These are phyloP conservation scores for Botia kubotai DNA, from an alignment of 2,797 vertebrate genomes.

Conservation along the genomic window DNA sequence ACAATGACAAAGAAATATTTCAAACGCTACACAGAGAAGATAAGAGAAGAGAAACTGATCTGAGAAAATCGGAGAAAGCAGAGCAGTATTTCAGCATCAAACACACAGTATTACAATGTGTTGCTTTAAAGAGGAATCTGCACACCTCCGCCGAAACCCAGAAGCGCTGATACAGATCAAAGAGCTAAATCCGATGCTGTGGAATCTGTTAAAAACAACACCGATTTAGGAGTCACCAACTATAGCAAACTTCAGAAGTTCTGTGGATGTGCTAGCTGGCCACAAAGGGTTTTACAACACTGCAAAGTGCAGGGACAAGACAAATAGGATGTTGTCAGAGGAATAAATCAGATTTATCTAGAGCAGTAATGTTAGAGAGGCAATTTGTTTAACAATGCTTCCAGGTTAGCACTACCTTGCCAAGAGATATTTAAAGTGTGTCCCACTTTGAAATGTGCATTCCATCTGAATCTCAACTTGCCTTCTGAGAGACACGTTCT, in stretches of 20 bases:
- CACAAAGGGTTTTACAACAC: slow-evolving; percentile 13
- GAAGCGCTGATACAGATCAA: slow-evolving; percentile 39
- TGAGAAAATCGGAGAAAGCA: neutral
- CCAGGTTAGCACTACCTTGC: slow-evolving; percentile 67
- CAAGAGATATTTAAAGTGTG: slow-evolving; percentile 61
- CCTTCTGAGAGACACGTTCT: slow-evolving; percentile 58
- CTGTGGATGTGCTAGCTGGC: slow-evolving; percentile 18
- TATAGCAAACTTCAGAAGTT: slow-evolving; percentile 41
- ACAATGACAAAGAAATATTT: neutral
- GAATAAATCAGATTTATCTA: slow-evolving; percentile 62
- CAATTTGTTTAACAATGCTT: slow-evolving; percentile 73
- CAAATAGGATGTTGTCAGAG: slow-evolving; percentile 59
- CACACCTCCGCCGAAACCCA: slow-evolving; percentile 13
- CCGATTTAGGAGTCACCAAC: slow-evolving; percentile 47
- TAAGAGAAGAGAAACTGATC: neutral
- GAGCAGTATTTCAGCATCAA: slow-evolving; percentile 12
- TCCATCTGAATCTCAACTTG: slow-evolving; percentile 62
- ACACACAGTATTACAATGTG: neutral
- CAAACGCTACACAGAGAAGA: neutral
- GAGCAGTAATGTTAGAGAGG: slow-evolving; percentile 57
- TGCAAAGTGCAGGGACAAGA: slow-evolving; percentile 46
- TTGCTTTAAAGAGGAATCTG: slow-evolving; percentile 10
- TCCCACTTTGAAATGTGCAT: slow-evolving; percentile 63
- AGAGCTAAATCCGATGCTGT: slow-evolving; percentile 22
- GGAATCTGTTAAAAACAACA: slow-evolving; percentile 14